These are phyloP conservation scores for Steatocranus sp. DNA, from an alignment of 2,797 vertebrate genomes.

Conservation along the genomic window DNA sequence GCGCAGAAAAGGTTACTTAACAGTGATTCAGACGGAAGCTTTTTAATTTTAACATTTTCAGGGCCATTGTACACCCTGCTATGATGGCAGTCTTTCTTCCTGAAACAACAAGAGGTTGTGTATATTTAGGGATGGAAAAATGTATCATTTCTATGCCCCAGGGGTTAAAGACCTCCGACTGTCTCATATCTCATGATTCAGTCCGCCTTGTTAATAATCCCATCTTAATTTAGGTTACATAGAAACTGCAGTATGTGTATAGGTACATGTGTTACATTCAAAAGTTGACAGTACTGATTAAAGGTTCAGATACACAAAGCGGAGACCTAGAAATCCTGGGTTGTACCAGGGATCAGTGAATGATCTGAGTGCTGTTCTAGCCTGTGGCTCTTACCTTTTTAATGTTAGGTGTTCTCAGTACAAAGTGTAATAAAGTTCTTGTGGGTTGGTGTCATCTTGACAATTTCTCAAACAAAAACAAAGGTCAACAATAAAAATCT, in stretches of 20 bases:
- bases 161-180: slow-evolving; percentile 20
- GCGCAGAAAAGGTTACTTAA: not conserved
- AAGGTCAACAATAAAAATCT: not conserved
- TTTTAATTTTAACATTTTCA: not conserved
- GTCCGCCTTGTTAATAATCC: not conserved
- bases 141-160: slow-evolving; percentile 1
- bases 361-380: not conserved
- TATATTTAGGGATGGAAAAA: slow-evolving; percentile 34
- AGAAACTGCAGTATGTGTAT: not conserved
- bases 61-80: not conserved
- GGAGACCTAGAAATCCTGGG: not conserved
- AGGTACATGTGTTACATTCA: not conserved
- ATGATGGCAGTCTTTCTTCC: not conserved
- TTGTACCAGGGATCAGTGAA: not conserved
- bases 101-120: not conserved
- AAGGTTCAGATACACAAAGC: not conserved
- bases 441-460: not conserved
- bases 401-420: not conserved
- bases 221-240: not conserved
- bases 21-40: not conserved
- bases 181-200: slow-evolving; percentile 2
- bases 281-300: not conserved
- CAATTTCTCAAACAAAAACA: not conserved
- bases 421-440: not conserved
- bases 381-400: not conserved